Evolutionary conservation across 2,797 vertebrate species (phyloP), one percentile per base, ranked within the genome.

Genomic region (Florisuga fusca): DNA sequence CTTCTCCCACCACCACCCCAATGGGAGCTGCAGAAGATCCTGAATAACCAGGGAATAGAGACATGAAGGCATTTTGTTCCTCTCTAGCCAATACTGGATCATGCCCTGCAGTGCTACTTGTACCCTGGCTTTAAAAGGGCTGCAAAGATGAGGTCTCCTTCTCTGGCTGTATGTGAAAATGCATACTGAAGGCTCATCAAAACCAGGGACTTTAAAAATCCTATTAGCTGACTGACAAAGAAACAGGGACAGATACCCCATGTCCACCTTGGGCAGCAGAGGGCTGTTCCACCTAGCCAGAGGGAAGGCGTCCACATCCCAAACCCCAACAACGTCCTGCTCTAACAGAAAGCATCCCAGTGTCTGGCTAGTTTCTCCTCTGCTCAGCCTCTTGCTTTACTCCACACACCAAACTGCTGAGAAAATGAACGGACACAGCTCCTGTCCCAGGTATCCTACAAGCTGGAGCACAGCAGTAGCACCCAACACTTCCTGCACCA

Each of bases 361-460:
- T 9, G 19, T 38, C 59, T 63, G 78, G 12, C 17, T 43, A 66
- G 25, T 20, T 78, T 69, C 31, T 63, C n/a, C n/a, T 46, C 61
- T 85, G 54, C 23, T 66, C 69, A 76, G 55, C 25, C 34, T 43
- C 1, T 0, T 4, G 0, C 2, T 0, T 62, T 80, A 58, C 6
- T 84, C 22, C 45, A 33, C 9, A 23, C 6, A 26, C 41, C 27
- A 67, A 81, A 78, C 22, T 16, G 31, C 11, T 68, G 61, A 57
- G 31, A 87, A 76, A 77, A 71, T 12, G 6, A 22, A 27, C 3
- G 33, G 31, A 63, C 21, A 34, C 8, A 15, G 38, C 10, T 89
- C 23, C 55, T 38, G 31, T 16, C 27, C 43, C 26, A 67, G 26
- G 50, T 34, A 50, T 14, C 2, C 2, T 53, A 48, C 27, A 53